A percentile compares a stretch with the other conserved stretches of the same genome.
Evolutionary conservation across 2,888 invertebrate genomes (phyloP).

Genomic region (Octonoba sinensis): DNA sequence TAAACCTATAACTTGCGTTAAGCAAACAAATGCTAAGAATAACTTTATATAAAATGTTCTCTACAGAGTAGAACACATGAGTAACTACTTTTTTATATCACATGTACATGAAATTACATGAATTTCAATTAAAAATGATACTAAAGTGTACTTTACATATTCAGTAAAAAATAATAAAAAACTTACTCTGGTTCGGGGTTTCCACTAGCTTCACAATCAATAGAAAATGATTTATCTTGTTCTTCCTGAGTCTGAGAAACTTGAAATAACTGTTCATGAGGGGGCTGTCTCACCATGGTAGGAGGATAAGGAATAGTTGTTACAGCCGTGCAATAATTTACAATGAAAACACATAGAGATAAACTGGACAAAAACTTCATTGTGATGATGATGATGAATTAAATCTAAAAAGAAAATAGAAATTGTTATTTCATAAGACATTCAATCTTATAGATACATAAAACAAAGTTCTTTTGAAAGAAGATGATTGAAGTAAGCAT

Average conservation of each 20-base stretch:
- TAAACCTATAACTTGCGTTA: too few relatives aligned
- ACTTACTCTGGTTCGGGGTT: conserved; percentile 93
- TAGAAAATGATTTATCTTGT: conserved; percentile 92
- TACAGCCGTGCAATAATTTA: conserved; percentile 15
- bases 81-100: too few relatives aligned
- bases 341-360: background rate
- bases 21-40: too few relatives aligned
- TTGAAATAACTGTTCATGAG: conserved; percentile 91
- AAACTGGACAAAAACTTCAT: background rate
- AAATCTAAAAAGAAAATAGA: background rate
- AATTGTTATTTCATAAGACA: too few relatives aligned
- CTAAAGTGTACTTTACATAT: background rate
- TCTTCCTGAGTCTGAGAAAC: conserved; percentile 84
- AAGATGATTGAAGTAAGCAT: too few relatives aligned
- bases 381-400: background rate
- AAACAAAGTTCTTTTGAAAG: too few relatives aligned
- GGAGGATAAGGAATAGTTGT: conserved; percentile 79
- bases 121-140: too few relatives aligned
- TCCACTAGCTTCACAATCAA: conserved; percentile 97
- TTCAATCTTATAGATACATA: too few relatives aligned
- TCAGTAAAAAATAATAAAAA: background rate
- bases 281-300: conserved; percentile 90
- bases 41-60: too few relatives aligned
- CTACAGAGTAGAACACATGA: too few relatives aligned
- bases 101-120: background rate